Percentiles rank a stretch among this genome's conserved stretches.
Conservation (phyloP, 2,113 vertebrate genomes). For the Halichoerus grypus region DNA sequence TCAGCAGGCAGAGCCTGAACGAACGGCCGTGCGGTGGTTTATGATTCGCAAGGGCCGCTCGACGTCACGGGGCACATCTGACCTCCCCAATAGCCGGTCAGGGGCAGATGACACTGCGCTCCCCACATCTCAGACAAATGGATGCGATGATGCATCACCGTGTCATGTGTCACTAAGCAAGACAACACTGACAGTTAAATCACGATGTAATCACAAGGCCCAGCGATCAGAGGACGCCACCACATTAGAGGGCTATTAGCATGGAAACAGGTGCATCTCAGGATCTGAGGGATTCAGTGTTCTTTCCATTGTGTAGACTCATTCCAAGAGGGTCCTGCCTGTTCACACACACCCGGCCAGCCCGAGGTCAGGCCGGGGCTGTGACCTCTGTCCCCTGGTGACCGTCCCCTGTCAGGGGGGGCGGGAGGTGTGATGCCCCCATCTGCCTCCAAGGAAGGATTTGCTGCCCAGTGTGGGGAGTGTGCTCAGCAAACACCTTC, state of each 20-base stretch:
- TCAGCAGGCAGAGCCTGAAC: background rate
- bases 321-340: background rate
- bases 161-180: background rate
- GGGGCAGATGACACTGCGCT: background rate
- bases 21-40: fast-evolving
- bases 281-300: background rate
- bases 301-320: background rate
- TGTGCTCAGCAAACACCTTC: background rate
- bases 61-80: background rate
- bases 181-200: background rate
- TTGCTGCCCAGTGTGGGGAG: fast-evolving
- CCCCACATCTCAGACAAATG: background rate
- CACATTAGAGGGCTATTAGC: background rate
- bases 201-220: background rate
- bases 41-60: background rate
- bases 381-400: background rate
- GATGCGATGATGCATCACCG: background rate
- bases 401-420: background rate
- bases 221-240: background rate
- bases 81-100: background rate
- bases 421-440: background rate
- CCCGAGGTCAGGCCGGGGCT: background rate
- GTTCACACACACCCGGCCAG: background rate
- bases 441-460: background rate
- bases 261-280: fast-evolving